These are phyloP conservation scores for Leptopilina clavipes DNA, from an alignment of 1,140 invertebrate genomes.

Conservation along the genomic window DNA sequence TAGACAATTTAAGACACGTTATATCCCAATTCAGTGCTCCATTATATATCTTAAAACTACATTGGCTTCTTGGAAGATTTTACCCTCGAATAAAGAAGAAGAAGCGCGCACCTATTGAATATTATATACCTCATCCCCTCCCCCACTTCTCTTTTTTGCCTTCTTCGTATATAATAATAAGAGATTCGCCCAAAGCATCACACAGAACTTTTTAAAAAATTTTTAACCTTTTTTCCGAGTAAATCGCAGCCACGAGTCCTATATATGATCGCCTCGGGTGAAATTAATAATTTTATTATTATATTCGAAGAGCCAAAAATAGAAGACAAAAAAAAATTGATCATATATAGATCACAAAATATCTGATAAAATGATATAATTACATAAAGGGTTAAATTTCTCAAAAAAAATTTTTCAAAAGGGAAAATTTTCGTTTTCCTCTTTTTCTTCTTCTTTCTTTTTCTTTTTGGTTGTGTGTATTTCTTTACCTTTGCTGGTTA, in stretches of 20 bases:
- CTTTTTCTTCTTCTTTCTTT: neutral
- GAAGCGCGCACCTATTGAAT: slow-evolving; percentile 57
- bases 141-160: slow-evolving; percentile 28
- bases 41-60: slow-evolving; percentile 63
- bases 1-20: slow-evolving; percentile 74
- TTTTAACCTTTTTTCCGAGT: slow-evolving; percentile 4
- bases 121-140: slow-evolving; percentile 59
- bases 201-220: slow-evolving; percentile 1
- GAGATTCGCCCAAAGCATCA: slow-evolving; percentile 56
- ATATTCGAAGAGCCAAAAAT: neutral
- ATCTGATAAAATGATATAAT: too few species aligned
- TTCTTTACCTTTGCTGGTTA: neutral
- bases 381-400: too few species aligned
- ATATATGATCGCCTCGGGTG: neutral
- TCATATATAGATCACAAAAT: too few species aligned
- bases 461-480: neutral
- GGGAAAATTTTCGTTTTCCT: too few species aligned
- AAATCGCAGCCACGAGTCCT: slow-evolving; percentile 18
- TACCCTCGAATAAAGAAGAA: too few species aligned
- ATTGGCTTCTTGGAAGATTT: slow-evolving; percentile 65
- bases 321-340: too few species aligned
- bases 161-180: slow-evolving; percentile 49
- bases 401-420: too few species aligned
- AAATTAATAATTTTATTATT: neutral
- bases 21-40: slow-evolving; percentile 70